A percentile compares a stretch with the other conserved stretches of the same genome.
Evolutionary conservation across 1,140 invertebrate species (phyloP).

Genomic region (Latrodectus geometricus): DNA sequence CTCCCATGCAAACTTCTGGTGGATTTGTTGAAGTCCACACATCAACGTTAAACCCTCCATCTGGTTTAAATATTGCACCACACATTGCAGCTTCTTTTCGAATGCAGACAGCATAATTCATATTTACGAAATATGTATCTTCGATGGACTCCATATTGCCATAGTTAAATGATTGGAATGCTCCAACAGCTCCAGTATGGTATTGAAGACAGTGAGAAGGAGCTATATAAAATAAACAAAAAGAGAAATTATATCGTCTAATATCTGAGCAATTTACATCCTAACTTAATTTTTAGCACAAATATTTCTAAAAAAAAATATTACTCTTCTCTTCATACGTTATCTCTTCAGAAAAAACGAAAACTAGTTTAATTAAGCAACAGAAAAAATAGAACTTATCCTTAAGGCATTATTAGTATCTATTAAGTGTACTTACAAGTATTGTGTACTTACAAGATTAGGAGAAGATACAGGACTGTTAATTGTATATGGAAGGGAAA

Average conservation of each 20-base stretch:
- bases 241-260: background rate
- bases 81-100: slow-evolving; percentile 65
- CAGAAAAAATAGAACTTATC: too few relatives aligned
- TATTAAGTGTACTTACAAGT: too few relatives aligned
- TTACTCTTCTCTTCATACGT: too few relatives aligned
- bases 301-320: too few relatives aligned
- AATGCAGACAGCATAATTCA: slow-evolving; percentile 69
- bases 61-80: slow-evolving; percentile 39
- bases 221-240: slow-evolving; percentile 68
- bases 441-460: too few relatives aligned
- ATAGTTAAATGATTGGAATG: slow-evolving; percentile 78
- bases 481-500: too few relatives aligned
- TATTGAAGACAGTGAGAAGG: slow-evolving; percentile 85
- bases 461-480: too few relatives aligned
- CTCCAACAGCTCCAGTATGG: slow-evolving; percentile 75
- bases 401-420: too few relatives aligned
- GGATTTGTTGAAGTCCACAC: slow-evolving; percentile 1
- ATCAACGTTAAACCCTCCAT: slow-evolving; percentile 37
- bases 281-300: too few relatives aligned
- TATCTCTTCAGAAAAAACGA: too few relatives aligned
- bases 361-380: too few relatives aligned
- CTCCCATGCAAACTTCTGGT: background rate
- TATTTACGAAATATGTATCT: slow-evolving; percentile 71
- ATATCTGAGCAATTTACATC: too few relatives aligned
- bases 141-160: slow-evolving; percentile 27